A percentile compares a stretch with the other conserved stretches of the same genome.
phyloP scores from a whole-genome alignment of 2,113 vertebrate species.

The Epinephelus moara region DNA sequence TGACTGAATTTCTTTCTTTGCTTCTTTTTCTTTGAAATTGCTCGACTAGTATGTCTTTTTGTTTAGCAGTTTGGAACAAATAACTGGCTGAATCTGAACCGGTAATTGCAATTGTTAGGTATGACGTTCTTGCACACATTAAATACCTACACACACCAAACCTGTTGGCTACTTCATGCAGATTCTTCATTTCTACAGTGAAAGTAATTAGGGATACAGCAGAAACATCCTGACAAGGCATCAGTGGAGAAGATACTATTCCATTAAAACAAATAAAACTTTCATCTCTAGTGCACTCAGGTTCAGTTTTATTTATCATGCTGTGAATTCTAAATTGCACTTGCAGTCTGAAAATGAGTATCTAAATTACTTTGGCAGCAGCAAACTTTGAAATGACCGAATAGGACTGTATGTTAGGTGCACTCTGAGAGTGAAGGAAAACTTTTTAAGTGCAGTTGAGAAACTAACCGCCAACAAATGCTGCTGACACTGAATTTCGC shows the following conservation, averaged over 20 bases:
- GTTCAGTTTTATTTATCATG: background rate
- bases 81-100: background rate
- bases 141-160: background rate
- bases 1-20: background rate
- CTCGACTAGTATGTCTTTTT: background rate
- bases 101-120: background rate
- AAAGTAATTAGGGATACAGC: background rate
- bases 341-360: background rate
- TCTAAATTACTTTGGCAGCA: background rate
- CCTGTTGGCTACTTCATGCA: background rate
- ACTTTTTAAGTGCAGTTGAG: background rate
- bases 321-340: background rate
- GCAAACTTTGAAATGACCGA: background rate
- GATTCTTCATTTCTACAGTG: background rate
- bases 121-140: background rate
- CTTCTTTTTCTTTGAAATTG: constrained; percentile 6
- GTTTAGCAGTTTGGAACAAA: background rate
- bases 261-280: background rate
- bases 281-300: background rate
- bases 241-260: background rate
- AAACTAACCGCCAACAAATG: background rate
- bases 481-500: background rate
- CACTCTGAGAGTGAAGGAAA: background rate
- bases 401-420: background rate
- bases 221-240: background rate